Percentiles rank a stretch among this genome's conserved stretches.
Conservation (phyloP, 2,888 invertebrate genomes). For the Monoplex corrugatus region DNA sequence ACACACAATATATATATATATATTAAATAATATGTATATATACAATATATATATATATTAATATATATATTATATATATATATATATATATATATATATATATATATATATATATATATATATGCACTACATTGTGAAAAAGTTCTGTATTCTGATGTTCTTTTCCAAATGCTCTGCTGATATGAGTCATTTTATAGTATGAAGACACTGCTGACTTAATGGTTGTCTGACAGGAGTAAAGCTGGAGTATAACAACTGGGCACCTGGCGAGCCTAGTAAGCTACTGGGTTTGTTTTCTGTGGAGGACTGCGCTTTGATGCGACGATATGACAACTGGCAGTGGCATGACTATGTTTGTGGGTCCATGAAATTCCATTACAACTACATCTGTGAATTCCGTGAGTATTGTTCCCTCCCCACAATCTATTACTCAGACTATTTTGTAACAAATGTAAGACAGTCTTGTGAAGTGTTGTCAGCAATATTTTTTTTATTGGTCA, state of each 20-base stretch:
- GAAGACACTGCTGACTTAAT: too few relatives aligned
- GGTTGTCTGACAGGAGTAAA: constrained; percentile 62
- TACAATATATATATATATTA: too few relatives aligned
- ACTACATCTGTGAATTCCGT: constrained; percentile 76
- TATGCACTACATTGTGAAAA: too few relatives aligned
- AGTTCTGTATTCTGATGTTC: too few relatives aligned
- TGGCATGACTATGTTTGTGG: constrained; percentile 76
- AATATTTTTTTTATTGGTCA: neutral
- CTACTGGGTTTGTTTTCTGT: constrained; percentile 63
- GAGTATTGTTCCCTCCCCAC: constrained; percentile 64
- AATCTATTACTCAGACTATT: neutral
- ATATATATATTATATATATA: too few relatives aligned
- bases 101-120: too few relatives aligned
- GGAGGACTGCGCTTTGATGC: constrained; percentile 74
- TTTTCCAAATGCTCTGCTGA: too few relatives aligned
- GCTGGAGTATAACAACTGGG: constrained; percentile 69
- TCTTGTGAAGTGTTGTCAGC: too few relatives aligned
- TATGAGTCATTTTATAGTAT: too few relatives aligned
- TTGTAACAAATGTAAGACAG: neutral
- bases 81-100: too few relatives aligned
- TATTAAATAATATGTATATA: too few relatives aligned
- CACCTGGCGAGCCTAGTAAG: constrained; percentile 69
- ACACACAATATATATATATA: too few relatives aligned
- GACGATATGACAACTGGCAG: constrained; percentile 66
- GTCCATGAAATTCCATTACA: constrained; percentile 64